Base-by-base conservation (phyloP, 1,140 invertebrate species). In the Druon quercuslanigerum region DNA sequence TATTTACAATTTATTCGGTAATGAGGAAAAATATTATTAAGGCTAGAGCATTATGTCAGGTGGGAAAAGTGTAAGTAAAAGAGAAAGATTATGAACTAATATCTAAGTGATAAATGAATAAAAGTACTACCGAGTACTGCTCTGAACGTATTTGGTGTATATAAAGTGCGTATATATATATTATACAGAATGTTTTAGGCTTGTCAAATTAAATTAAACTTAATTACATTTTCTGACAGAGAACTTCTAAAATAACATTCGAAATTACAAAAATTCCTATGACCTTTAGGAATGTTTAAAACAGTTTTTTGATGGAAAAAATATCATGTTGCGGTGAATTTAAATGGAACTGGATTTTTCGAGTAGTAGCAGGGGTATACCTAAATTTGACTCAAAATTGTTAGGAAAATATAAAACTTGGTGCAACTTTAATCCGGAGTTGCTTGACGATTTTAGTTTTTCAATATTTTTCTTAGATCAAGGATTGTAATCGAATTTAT, bases 1-100 rank as follows among this genome's bases (percentile, higher is more conserved):
- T 85, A 87, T 86, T 84, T 82, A 85, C 78, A 84, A 88, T 84
- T 86, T 84, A 85, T 83, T 83, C 83, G 84, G 79, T 88, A 82
- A 82, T 83, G 83, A 86, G 73, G 74, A 79, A 80, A 80, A 60
- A 84, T 83, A 82, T 82, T 85, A 83, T 81, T 88, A 86, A 85
- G 80, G 77, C 76, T 84, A 86, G 80, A 80, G 79, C 78, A 78
- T 79, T 86, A 82, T 83, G 79, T 71, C 76, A 73, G 76, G 70
- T 87, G 83, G 78, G 82, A 88, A 79, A 78, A 86, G 83, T 89
- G 83, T 84, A 87, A 85, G 83, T 84, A 81, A 82, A 60, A 70
- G 50, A 75, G 78, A 86, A 73, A 73, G 51, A 72, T 66, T 66
- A 66, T 66, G 40, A 83, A 85, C 77, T 82, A 83, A 87, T 82